A percentile compares a stretch with the other conserved stretches of the same genome.
Conservation (phyloP, 2,888 invertebrate genomes). For the Microchrysa polita region DNA sequence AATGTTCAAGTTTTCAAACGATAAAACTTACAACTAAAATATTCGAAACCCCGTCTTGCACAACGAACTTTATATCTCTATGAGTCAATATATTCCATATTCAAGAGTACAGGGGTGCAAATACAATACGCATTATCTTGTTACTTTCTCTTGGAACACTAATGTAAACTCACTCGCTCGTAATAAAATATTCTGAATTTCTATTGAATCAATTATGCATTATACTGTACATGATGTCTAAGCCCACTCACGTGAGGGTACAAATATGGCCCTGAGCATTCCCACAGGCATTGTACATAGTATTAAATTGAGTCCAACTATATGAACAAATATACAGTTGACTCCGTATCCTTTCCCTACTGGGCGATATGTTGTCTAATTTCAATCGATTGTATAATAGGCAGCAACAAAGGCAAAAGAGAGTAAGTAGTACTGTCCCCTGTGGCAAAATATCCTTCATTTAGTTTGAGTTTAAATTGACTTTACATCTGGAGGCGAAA, state of each 20-base stretch:
- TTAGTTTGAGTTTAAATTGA: slow-evolving; percentile 1
- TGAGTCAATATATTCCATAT: too few species aligned
- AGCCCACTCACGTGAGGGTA: slow-evolving; percentile 7
- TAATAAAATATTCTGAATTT: slow-evolving; percentile 32
- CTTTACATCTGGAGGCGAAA: slow-evolving; percentile 12
- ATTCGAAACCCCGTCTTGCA: too few species aligned
- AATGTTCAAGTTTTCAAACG: too few species aligned
- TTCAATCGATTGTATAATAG: slow-evolving; percentile 43
- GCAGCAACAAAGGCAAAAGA: neutral
- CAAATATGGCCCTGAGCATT: slow-evolving; percentile 19
- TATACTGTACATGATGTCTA: slow-evolving; percentile 4
- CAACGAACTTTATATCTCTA: too few species aligned
- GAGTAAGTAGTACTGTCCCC: neutral
- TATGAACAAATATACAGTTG: slow-evolving; percentile 2
- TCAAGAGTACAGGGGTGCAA: too few species aligned
- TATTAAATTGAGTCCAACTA: slow-evolving; percentile 22
- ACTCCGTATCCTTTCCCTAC: slow-evolving; percentile 15
- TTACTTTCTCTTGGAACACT: neutral
- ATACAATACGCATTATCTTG: neutral
- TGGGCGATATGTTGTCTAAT: slow-evolving; percentile 32
- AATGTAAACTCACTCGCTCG: slow-evolving; percentile 13
- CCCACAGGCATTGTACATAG: slow-evolving; percentile 36
- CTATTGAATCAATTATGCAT: slow-evolving; percentile 43
- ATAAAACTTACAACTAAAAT: too few species aligned
- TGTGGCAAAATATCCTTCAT: slow-evolving; percentile 5